Base-by-base conservation (phyloP, 2,113 vertebrate genomes). In the Turdus rufiventris region DNA sequence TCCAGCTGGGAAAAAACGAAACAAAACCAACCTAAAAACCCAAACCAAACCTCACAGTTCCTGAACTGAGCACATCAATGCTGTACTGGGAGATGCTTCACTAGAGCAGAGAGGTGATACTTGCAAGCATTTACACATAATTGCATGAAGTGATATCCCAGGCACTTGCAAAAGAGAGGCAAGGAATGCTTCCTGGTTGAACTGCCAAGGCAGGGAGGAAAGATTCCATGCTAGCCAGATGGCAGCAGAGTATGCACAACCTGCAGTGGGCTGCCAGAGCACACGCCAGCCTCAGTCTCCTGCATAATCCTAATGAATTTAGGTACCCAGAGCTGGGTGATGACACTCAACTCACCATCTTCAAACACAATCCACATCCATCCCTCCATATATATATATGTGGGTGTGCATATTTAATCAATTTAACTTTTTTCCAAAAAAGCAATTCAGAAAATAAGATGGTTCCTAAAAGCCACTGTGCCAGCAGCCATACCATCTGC, bases 211-310 rank as follows among this genome's bases (percentile, higher is more conserved):
- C 8, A 75, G 68, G 67, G 34, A 68, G 54, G 81, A 85, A 93
- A 60, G 87, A 67, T 78, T 63, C 6, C 1, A 12, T 0, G 0
- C 43, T 91, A 92, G 90, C 93, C 88, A 95, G 85, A 78, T 94
- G 91, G 92, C 96, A 94, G 93, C 91, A 85, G 91, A 96, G 91
- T 18, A 72, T 95, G 45, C 62, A 79, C 93, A 93, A 65, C 75
- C 51, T 58, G 24, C 43, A 54, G 43, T 3, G 8, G 50, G 57
- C 77, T 78, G 80, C 91, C 60, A 50, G 34, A 63, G 51, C 1
- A 2, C 5, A 8, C 5, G 60, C 34, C 72, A 57, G 67, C 25
- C 65, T 3, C 0, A 1, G 10, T 6, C 31, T 85, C 74, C 36
- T 67, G 5, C 0, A 0, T 26, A 36, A 60, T 89, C 60, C 66